These are phyloP conservation scores for Peromyscus eremicus DNA, from an alignment of 2,797 vertebrate genomes.

Conservation along the genomic window DNA sequence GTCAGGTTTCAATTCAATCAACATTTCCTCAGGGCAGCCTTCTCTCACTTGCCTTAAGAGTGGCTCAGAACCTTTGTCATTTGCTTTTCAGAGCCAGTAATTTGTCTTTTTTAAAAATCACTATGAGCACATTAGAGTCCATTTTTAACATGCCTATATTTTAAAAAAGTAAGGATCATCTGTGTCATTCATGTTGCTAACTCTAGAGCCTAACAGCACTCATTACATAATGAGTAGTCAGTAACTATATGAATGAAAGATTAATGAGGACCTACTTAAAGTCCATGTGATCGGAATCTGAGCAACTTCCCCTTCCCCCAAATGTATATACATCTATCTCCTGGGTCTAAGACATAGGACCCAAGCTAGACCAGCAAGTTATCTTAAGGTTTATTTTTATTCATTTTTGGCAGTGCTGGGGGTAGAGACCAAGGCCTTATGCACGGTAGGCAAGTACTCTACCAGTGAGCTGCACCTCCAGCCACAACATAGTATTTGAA, in stretches of 20 bases:
- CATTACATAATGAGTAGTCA: slow-evolving; percentile 1
- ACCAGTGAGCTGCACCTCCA: background rate
- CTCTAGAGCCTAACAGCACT: background rate
- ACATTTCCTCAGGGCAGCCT: background rate
- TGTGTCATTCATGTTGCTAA: slow-evolving; percentile 18
- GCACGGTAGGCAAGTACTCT: background rate
- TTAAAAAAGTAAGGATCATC: slow-evolving; percentile 47
- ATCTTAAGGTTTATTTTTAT: background rate
- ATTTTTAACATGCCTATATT: slow-evolving; percentile 24
- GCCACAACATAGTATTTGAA: slow-evolving; percentile 34
- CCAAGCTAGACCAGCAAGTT: slow-evolving; percentile 18
- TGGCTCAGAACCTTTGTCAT: slow-evolving; percentile 5
- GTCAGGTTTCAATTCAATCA: slow-evolving; percentile 53
- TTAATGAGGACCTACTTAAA: slow-evolving; percentile 23
- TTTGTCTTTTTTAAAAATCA: slow-evolving; percentile 13
- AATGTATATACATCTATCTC: slow-evolving; percentile 14
- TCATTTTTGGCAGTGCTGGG: background rate
- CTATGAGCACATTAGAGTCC: slow-evolving; percentile 19
- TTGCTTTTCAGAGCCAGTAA: slow-evolving; percentile 42
- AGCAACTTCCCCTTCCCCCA: background rate
- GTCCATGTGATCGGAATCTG: background rate
- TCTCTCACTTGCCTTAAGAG: background rate
- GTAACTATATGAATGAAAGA: slow-evolving; percentile 27
- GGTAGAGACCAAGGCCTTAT: background rate
- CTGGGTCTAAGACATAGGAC: slow-evolving; percentile 41